Conservation (phyloP, 2,797 vertebrate genomes). For the Lepilemur septentrionalis region DNA sequence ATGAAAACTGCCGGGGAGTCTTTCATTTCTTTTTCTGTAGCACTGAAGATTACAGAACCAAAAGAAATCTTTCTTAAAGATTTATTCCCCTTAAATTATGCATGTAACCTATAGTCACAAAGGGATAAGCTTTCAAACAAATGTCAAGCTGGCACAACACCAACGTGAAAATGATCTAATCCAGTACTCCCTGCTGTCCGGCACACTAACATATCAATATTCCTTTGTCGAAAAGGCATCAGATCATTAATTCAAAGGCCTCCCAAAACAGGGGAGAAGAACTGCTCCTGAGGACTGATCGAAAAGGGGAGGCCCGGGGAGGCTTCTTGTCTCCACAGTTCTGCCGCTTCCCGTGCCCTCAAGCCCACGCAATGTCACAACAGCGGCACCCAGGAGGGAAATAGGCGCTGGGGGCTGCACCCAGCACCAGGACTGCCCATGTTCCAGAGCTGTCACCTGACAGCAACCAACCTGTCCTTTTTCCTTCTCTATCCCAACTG, state of each 20-base stretch:
- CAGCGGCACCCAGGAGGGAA: not conserved
- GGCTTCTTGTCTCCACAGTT: not conserved
- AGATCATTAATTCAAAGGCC: conserved; percentile 53
- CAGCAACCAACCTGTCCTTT: not conserved
- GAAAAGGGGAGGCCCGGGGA: not conserved
- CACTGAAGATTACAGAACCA: conserved; percentile 38
- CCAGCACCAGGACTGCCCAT: not conserved
- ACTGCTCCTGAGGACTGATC: not conserved
- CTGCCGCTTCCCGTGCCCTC: fast-evolving
- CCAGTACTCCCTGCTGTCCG: conserved; percentile 52
- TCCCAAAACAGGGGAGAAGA: not conserved
- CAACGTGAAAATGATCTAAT: conserved; percentile 65
- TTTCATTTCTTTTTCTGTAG: conserved; percentile 31
- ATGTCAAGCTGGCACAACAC: conserved; percentile 65
- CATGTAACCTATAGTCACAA: conserved; percentile 52
- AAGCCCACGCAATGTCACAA: not conserved
- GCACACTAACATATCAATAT: conserved; percentile 69
- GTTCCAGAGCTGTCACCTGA: not conserved
- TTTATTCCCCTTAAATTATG: conserved; percentile 52
- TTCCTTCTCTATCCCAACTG: not conserved
- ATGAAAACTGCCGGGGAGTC: not conserved
- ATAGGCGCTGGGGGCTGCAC: not conserved
- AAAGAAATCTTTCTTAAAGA: conserved; percentile 49
- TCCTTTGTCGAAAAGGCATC: conserved; percentile 61
- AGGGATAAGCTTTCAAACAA: conserved; percentile 67